Percentiles rank a stretch among this genome's conserved stretches.
These are phyloP conservation scores for Parauchenoglanis ngamensis DNA, from an alignment of 2,797 vertebrate species.

Conservation along the genomic window DNA sequence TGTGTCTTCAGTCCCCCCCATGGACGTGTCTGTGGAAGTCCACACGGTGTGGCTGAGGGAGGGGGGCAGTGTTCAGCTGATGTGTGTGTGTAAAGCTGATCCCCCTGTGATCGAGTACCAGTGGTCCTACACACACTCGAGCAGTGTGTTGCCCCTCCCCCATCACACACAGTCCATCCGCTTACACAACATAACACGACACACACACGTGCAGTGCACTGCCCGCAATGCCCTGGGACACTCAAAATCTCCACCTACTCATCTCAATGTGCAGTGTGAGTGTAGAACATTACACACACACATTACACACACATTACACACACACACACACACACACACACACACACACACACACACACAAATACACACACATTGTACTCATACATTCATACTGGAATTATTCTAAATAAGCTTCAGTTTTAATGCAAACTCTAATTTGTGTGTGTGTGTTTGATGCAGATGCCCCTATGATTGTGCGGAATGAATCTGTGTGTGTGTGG, in stretches of 20 bases:
- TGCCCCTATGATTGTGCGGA: slow-evolving; percentile 49
- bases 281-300: background rate
- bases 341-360: slow-evolving; percentile 10
- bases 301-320: background rate
- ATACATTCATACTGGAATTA: background rate
- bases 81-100: slow-evolving; percentile 78
- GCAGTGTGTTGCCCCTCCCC: slow-evolving; percentile 56
- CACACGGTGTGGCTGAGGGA: slow-evolving; percentile 67
- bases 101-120: slow-evolving; percentile 71
- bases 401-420: background rate
- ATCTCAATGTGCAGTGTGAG: slow-evolving; percentile 76
- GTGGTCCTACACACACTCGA: slow-evolving; percentile 73
- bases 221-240: slow-evolving; percentile 73
- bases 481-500: slow-evolving; percentile 64
- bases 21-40: slow-evolving; percentile 73
- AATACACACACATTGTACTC: background rate
- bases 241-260: slow-evolving; percentile 66
- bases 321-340: background rate
- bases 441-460: slow-evolving; percentile 32
- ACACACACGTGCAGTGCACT: slow-evolving; percentile 71
- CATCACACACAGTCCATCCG: slow-evolving; percentile 61
- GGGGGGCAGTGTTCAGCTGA: slow-evolving; percentile 71
- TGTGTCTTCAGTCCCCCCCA: slow-evolving; percentile 70
- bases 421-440: background rate
- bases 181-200: slow-evolving; percentile 71